Base-by-base conservation (phyloP, 2,113 vertebrate genomes). In the Cyphomyrus plagiostoma region DNA sequence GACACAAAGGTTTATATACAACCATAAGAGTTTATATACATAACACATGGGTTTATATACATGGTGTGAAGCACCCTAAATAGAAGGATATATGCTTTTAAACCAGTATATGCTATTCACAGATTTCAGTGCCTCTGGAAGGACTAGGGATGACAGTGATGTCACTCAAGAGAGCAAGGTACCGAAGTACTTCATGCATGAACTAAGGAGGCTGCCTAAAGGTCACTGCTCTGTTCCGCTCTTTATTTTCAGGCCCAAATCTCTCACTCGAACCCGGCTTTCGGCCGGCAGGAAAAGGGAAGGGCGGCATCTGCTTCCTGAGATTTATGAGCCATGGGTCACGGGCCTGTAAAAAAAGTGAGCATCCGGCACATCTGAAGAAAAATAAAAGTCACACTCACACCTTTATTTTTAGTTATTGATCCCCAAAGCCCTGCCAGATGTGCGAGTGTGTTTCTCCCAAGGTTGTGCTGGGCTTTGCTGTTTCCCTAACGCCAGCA, bases 201-300 rank as follows among this genome's bases (percentile, higher is more conserved):
- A n/a, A n/a, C 9, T 66, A 2, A 2, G 8, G n/a, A 66, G 62
- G 3, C 62, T 30, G 26, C 3, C 9, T 13, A 30, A 70, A 30
- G 62, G 62, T 70, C 62, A 30, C 74, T 80, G 15, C 42, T 39
- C 70, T 35, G 70, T 39, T 80, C 17, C 19, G 15, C 0, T 19
- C 74, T 42, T 80, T 80, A 80, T 42, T 80, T 80, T 80, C 35
- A 80, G 74, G 74, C 74, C 13, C 5, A 17, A 19, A 70, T 15
- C 74, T 80, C 35, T 5, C 74, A 19, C 6, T 42, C 3, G 35
- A 80, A 80, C 30, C 17, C 74, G 10, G 17, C 35, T 42, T 56
- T 53, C 35, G 50, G 85, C 85, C 85, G 8, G 13, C 89, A 89
- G 89, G 89, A 89, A 89, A 39, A 26, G 56, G 89, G 45, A 89